A percentile compares a stretch with the other conserved stretches of the same genome.
These are phyloP conservation scores for Calameuta filiformis DNA, from an alignment of 2,888 invertebrate genomes.

Conservation along the genomic window DNA sequence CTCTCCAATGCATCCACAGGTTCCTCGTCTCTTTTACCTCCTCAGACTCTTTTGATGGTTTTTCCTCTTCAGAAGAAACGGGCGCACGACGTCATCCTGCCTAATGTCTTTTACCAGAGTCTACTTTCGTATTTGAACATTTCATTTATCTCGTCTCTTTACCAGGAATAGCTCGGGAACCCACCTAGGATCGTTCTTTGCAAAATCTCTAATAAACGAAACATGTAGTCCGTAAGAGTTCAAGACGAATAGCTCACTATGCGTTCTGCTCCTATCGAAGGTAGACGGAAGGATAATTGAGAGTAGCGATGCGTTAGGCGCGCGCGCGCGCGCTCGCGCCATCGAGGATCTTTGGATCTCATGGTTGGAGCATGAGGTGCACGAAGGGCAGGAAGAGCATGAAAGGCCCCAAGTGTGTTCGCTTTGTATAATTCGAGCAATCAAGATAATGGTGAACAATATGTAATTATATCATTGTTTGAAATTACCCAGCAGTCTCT, in stretches of 20 bases:
- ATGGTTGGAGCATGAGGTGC: background rate
- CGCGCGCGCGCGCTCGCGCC: background rate
- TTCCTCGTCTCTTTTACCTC: background rate
- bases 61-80: constrained; percentile 1
- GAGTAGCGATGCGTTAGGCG: background rate
- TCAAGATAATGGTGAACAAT: constrained; percentile 56
- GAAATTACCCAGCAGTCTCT: constrained; percentile 53
- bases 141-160: background rate
- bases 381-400: background rate
- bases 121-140: constrained; percentile 14
- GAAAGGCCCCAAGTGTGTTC: constrained; percentile 25
- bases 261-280: background rate
- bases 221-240: background rate
- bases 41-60: background rate
- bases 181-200: background rate
- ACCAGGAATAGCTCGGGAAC: background rate
- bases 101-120: constrained; percentile 15
- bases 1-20: background rate
- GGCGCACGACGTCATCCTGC: constrained; percentile 15
- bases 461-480: constrained; percentile 63
- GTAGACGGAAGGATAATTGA: background rate
- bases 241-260: background rate
- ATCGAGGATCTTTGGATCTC: background rate
- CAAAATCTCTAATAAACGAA: too few species aligned
- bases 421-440: constrained; percentile 53